Percentiles rank a stretch among this genome's conserved stretches.
phyloP scores from a whole-genome alignment of 2,888 invertebrate species.

The Sepioteuthis lessoniana region DNA sequence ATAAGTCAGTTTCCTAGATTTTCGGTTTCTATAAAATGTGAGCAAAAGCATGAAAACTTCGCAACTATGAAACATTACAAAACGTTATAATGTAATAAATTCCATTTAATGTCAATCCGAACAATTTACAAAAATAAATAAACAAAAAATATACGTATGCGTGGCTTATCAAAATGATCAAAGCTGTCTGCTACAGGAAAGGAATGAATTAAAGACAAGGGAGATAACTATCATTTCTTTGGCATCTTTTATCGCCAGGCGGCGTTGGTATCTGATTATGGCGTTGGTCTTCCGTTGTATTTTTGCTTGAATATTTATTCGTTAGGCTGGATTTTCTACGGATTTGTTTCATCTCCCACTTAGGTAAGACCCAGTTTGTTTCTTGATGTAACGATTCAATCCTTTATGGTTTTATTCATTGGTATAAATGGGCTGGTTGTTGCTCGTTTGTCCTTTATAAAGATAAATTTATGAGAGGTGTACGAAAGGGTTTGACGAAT shows the following conservation, averaged over 20 bases:
- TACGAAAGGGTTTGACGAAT: neutral
- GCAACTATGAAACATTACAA: too few relatives aligned
- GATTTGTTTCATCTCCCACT: neutral
- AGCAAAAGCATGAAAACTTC: too few relatives aligned
- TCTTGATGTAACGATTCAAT: neutral
- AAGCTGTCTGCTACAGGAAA: neutral
- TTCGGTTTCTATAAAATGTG: too few relatives aligned
- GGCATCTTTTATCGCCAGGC: neutral
- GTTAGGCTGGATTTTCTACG: neutral
- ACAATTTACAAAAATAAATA: neutral
- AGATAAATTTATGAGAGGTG: neutral
- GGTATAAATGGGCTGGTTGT: neutral
- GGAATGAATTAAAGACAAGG: neutral
- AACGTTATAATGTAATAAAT: too few relatives aligned
- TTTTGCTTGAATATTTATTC: neutral
- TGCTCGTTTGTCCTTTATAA: neutral
- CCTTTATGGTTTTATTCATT: neutral
- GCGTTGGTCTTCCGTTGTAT: slow-evolving; percentile 2
- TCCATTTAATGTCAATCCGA: too few relatives aligned
- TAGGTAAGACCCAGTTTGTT: neutral
- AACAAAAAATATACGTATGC: neutral
- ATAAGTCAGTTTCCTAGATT: too few relatives aligned
- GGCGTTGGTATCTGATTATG: neutral
- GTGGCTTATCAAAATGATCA: neutral
- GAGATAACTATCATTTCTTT: neutral